These are phyloP conservation scores for Thinocorus orbignyianus DNA, from an alignment of 2,113 vertebrate genomes.

Conservation along the genomic window DNA sequence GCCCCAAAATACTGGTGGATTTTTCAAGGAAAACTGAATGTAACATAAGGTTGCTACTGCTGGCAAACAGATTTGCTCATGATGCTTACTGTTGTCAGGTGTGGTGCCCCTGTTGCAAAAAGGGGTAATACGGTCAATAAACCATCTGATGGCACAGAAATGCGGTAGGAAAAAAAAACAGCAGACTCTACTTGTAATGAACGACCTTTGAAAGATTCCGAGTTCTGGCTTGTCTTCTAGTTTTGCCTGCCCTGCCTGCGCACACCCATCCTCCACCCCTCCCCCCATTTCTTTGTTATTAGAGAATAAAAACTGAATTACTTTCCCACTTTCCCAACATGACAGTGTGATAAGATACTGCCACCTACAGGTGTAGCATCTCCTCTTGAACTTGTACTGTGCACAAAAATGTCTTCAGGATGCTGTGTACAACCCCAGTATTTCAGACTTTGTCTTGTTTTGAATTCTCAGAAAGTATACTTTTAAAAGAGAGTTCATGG, in stretches of 20 bases:
- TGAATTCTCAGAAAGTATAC: background rate
- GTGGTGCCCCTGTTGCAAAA: background rate
- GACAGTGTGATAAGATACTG: background rate
- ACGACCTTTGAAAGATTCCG: accelerated
- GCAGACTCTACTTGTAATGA: background rate
- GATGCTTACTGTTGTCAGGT: background rate
- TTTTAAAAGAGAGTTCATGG: background rate
- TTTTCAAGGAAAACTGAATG: background rate
- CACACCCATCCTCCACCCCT: no score
- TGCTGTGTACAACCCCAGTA: background rate
- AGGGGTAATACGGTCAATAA: background rate
- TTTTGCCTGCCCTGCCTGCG: background rate
- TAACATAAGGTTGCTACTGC: background rate
- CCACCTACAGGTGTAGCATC: conserved; percentile 1
- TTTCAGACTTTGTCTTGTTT: background rate
- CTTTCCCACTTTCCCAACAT: background rate
- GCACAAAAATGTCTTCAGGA: background rate
- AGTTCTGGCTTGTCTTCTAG: background rate
- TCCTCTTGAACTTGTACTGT: accelerated
- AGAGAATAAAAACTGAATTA: background rate
- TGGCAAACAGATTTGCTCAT: background rate
- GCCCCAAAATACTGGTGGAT: background rate
- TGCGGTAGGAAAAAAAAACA: background rate
- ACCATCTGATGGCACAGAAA: background rate
- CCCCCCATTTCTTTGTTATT: accelerated